Conservation (phyloP, 2,113 vertebrate species). For the Phrynocephalus versicolor region DNA sequence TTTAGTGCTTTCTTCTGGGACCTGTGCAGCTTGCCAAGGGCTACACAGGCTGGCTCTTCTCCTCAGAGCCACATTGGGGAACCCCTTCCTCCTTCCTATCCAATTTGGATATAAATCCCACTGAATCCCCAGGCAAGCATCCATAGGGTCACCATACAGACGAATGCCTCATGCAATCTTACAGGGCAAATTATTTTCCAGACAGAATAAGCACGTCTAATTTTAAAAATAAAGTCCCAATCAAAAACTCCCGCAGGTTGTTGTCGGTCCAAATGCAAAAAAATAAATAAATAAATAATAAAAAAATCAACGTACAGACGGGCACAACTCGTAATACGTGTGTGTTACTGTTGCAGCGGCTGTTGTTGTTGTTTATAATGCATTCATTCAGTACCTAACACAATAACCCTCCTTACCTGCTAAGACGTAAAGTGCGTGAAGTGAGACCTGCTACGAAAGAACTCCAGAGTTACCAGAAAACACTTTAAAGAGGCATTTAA, state of each 20-base stretch:
- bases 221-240: neutral
- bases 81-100: too few species aligned
- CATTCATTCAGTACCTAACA: neutral
- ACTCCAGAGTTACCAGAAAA: neutral
- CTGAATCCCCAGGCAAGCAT: neutral
- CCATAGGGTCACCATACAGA: too few species aligned
- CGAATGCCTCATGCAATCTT: too few species aligned
- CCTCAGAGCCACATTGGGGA: too few species aligned
- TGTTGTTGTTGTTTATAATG: too few species aligned
- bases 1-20: neutral
- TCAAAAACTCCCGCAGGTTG: neutral
- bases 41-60: too few species aligned
- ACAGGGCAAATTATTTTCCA: neutral
- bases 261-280: neutral
- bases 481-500: neutral
- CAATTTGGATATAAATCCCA: neutral
- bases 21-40: too few species aligned
- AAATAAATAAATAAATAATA: too few species aligned
- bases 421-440: neutral
- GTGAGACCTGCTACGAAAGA: neutral
- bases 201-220: neutral
- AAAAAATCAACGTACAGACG: too few species aligned
- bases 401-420: constrained; percentile 36
- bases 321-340: too few species aligned
- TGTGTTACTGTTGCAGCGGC: too few species aligned